These are phyloP conservation scores for Numenius phaeopus DNA, from an alignment of 2,797 vertebrate genomes.

Conservation along the genomic window DNA sequence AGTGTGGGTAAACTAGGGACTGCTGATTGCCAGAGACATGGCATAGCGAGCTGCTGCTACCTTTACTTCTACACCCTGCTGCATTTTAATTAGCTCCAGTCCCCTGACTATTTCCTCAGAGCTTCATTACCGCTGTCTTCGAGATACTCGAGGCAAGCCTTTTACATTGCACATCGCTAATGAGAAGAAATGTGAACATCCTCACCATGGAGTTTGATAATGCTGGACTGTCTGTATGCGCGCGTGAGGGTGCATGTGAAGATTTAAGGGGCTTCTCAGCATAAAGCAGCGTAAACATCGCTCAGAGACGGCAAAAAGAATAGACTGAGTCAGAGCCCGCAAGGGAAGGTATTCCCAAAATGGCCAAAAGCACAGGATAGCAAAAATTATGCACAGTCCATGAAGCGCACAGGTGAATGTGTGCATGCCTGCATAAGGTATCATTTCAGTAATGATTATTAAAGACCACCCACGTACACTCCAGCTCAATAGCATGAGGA, in stretches of 20 bases:
- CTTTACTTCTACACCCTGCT: constrained; percentile 79
- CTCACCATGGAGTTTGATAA: constrained; percentile 64
- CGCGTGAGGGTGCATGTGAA: background rate
- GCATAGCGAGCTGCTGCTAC: constrained; percentile 74
- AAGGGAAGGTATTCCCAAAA: background rate
- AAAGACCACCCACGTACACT: background rate
- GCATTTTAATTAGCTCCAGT: constrained; percentile 88
- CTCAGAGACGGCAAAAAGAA: background rate
- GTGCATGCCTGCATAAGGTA: background rate
- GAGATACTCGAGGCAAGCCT: constrained; percentile 74
- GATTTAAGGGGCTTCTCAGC: constrained; percentile 48
- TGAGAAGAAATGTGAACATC: constrained; percentile 75
- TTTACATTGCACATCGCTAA: constrained; percentile 74
- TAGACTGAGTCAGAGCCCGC: background rate
- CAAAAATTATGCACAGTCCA: fast-evolving
- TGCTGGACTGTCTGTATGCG: background rate
- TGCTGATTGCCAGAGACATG: constrained; percentile 82
- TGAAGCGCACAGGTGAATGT: fast-evolving
- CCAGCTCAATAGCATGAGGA: background rate
- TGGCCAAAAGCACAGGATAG: background rate
- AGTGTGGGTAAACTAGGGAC: constrained; percentile 81
- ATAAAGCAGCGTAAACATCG: background rate
- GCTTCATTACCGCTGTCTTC: constrained; percentile 81
- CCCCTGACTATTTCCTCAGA: constrained; percentile 81
- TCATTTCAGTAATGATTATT: background rate